Conservation (phyloP, 2,113 vertebrate genomes). For the Vombatus ursinus region DNA sequence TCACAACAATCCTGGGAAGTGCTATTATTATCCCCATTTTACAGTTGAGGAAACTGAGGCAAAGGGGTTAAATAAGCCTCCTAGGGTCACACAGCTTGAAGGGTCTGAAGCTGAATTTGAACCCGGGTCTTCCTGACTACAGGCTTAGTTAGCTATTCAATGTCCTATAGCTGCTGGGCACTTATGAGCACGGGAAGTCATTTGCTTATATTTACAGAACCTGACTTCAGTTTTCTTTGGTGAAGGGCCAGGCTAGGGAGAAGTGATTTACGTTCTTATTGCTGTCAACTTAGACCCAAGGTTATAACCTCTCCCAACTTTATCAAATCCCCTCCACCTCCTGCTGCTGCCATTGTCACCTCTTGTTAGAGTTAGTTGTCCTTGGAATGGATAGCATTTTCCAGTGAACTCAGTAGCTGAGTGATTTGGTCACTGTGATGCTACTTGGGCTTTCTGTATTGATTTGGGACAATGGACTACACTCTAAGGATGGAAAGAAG, state of each 20-base stretch:
- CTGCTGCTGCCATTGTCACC: no score
- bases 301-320: not conserved
- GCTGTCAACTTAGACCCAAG: not conserved
- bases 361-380: no score
- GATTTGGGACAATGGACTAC: not conserved
- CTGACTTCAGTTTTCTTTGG: no score
- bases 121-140: not conserved
- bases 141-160: not conserved
- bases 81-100: not conserved
- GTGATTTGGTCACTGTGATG: not conserved
- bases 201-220: no score
- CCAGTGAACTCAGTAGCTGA: not conserved
- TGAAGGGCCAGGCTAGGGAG: no score
- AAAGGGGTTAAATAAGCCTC: not conserved
- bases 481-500: not conserved
- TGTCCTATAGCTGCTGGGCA: not conserved
- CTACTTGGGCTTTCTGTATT: not conserved
- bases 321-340: not conserved
- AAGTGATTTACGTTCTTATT: not conserved
- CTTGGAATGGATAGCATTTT: not conserved
- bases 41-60: no score
- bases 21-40: not conserved
- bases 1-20: not conserved
- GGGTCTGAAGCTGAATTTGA: not conserved
- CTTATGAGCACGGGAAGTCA: not conserved